Conservation (phyloP, 2,888 invertebrate species). For the Phaedon cochleariae region DNA sequence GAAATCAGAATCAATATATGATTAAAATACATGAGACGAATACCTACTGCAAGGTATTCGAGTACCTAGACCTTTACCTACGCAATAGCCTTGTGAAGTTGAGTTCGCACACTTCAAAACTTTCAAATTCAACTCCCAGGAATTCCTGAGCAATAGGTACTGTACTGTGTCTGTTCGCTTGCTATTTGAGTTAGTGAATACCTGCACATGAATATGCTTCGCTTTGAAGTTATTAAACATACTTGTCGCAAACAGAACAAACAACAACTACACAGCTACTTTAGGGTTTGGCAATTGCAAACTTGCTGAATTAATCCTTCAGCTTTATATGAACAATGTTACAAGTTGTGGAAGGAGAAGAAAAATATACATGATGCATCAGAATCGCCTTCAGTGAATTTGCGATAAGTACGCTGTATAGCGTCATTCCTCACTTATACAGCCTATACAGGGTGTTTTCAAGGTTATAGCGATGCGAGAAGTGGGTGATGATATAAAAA, state of each 20-base stretch:
- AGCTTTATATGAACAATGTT: not conserved
- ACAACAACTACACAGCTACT: conserved; percentile 11
- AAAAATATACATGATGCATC: not conserved
- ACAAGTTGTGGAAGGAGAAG: not conserved
- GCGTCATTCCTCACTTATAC: no score
- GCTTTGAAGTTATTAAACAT: conserved; percentile 40
- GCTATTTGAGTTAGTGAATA: conserved; percentile 38
- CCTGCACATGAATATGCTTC: conserved; percentile 40
- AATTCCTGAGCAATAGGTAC: conserved; percentile 9
- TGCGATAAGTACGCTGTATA: no score
- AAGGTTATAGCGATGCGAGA: no score
- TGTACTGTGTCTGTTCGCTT: not conserved
- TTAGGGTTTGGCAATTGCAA: conserved; percentile 9
- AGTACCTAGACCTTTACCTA: no score
- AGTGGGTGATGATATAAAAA: no score
- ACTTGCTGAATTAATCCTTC: conserved; percentile 12
- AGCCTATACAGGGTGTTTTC: no score
- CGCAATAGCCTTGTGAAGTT: not conserved
- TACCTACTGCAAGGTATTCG: no score
- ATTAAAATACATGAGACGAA: no score
- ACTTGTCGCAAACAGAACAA: conserved; percentile 23
- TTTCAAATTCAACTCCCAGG: not conserved
- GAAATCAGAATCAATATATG: no score
- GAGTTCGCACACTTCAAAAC: no score
- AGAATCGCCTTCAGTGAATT: no score